Evolutionary conservation across 2,888 invertebrate genomes (phyloP).

Genomic region (Ectemnius lituratus): DNA sequence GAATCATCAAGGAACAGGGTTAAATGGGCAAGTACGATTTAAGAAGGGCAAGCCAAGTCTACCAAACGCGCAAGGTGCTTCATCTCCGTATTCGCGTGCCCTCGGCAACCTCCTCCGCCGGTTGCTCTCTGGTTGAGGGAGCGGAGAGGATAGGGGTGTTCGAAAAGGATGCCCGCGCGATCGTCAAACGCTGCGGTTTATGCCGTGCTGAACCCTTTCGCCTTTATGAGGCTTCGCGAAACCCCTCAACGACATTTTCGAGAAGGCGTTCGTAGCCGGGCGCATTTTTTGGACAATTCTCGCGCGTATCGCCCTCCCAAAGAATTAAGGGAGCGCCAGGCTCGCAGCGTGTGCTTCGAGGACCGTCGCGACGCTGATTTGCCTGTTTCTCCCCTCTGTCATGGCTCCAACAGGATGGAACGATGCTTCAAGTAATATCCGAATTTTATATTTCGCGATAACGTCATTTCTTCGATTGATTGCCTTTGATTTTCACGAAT

Average conservation of each 20-base stretch:
- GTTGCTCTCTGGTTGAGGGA: background rate
- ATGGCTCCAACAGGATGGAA: no score
- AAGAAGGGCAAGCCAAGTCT: no score
- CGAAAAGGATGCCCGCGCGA: constrained; percentile 5
- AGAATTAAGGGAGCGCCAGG: background rate
- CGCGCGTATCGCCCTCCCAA: constrained; percentile 8
- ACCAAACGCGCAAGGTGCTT: no score
- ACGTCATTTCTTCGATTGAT: background rate
- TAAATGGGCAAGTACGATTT: no score
- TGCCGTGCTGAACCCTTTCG: background rate
- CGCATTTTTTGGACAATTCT: constrained; percentile 7
- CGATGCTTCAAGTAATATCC: no score
- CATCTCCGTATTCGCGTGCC: background rate
- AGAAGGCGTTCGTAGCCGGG: background rate
- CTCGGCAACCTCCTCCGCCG: background rate
- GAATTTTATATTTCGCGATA: no score
- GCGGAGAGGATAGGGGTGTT: background rate
- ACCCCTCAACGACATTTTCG: constrained; percentile 5
- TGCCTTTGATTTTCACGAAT: background rate
- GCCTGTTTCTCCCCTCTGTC: background rate
- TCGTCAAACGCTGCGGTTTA: constrained; percentile 10
- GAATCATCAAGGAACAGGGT: no score
- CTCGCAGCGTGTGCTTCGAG: background rate
- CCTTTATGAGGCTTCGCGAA: constrained; percentile 21
- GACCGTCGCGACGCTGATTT: constrained; percentile 10